Evolutionary conservation across 2,113 vertebrate species (phyloP), one percentile per base, ranked within the genome.

Genomic region (Cynoglossus semilaevis): DNA sequence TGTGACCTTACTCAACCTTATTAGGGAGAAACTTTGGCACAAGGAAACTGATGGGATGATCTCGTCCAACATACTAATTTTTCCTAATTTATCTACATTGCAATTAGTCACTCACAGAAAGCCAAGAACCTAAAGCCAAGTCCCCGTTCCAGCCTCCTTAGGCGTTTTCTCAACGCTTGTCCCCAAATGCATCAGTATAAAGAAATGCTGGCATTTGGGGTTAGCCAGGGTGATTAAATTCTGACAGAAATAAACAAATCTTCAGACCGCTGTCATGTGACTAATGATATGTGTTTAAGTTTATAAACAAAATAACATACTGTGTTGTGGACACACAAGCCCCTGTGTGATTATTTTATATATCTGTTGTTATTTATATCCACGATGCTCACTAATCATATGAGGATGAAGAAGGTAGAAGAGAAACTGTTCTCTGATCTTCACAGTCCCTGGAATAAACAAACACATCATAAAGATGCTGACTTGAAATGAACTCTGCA

Each of bases 201-300:
- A 58, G 22, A 72, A 56, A 67, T 29, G 55, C 49, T 54, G 15
- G n/a, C 36, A 63, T 47, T 64, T 71, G 48, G 71, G 58, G 61
- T 70, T 68, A 52, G 63, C 57, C 64, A 58, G 63, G 70, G 63
- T 64, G 61, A 67, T 69, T 50, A 51, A 80, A 66, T 78, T 45
- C 38, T 15, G 41, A 54, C 63, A 64, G 45, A 59, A 81, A 69
- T 47, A 75, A 62, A 75, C 67, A 67, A 69, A 76, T 64, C 36
- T 76, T 46, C 7, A 60, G n/a, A 51, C 15, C 7, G 8, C 37
- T 53, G 51, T 70, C 50, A 43, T 51, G 48, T 51, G 49, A 67
- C 55, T 73, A 79, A 77, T 73, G 45, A 74, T 52, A 74, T 72
- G 72, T 73, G 55, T 80, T 82, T 73, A 74, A 63, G 58, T 68